A percentile compares a stretch with the other conserved stretches of the same genome.
These are phyloP conservation scores for Xyliphius kryptos DNA, from an alignment of 2,113 vertebrate genomes.

Conservation along the genomic window DNA sequence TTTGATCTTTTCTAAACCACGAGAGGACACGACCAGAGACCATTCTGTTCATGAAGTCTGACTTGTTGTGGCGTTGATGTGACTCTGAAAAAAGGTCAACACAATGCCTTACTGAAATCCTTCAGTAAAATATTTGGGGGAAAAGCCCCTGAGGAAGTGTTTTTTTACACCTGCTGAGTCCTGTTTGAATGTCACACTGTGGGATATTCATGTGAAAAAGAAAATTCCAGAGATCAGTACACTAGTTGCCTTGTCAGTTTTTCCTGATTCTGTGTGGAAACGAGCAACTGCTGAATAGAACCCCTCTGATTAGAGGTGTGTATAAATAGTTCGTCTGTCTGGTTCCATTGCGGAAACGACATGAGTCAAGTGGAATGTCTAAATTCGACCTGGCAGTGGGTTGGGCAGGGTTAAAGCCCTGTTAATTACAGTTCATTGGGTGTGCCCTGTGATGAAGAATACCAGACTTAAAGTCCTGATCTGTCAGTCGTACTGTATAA, in stretches of 20 bases:
- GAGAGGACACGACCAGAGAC: too few relatives aligned
- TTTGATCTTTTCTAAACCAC: too few relatives aligned
- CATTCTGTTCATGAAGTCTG: too few relatives aligned
- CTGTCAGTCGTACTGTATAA: too few relatives aligned
- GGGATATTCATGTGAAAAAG: not conserved
- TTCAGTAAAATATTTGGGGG: too few relatives aligned
- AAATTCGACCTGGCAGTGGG: not conserved
- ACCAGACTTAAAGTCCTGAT: too few relatives aligned
- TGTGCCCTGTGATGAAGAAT: slow-evolving; percentile 22
- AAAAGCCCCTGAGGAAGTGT: slow-evolving; percentile 1
- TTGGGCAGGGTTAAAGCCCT: slow-evolving; percentile 1
- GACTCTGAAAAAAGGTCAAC: too few relatives aligned
- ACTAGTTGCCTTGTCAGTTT: too few relatives aligned
- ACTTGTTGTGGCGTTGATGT: too few relatives aligned
- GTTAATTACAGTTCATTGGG: slow-evolving; percentile 24
- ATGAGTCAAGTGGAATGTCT: slow-evolving; percentile 15
- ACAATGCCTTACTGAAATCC: too few relatives aligned
- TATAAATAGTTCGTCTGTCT: slow-evolving; percentile 27
- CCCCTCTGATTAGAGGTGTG: not conserved
- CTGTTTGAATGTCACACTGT: not conserved
- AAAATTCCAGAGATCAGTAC: too few relatives aligned
- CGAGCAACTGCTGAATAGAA: not conserved
- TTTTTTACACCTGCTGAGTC: slow-evolving; percentile 14
- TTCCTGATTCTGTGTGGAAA: not conserved
- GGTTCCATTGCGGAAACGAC: slow-evolving; percentile 16